Evolutionary conservation across 1,140 invertebrate genomes (phyloP), one percentile per base, ranked within the genome.

Genomic region (Ridgeia piscesae): DNA sequence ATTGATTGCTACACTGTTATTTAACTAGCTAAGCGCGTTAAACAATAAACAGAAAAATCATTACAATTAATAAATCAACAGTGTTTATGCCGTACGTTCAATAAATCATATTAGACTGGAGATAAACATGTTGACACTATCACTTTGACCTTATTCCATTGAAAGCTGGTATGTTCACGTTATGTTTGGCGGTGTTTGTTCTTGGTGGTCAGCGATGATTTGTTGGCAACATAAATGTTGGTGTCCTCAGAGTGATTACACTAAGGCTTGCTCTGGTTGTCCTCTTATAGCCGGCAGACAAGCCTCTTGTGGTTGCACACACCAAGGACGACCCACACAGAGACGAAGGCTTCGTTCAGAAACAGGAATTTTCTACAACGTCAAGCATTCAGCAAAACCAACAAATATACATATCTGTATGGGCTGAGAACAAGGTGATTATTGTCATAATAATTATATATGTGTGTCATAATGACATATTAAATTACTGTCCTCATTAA

Each of bases 351-450:
- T 34, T 35, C 21, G 35, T 90, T 35, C 89, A 90, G 31, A 90
- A 17, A 90, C 1, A 9, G 4, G 89, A 90, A 90, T 8, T 90
- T 34, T 90, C 89, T 35, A 14, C 33, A 1, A 90, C 34, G 89
- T 35, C 34, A 90, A 90, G 17, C 17, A 21, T 90, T 17, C 34
- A 42, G 21, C 89, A 17, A 34, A 90, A 90, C 35, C 34, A 90
- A 27, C 35, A 90, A 34, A 17, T 90, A 14, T 90, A 90, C 35
- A 90, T 90, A 27, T 35, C 89, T n/a, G 33, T 90, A 90, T 90
- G 89, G 89, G 89, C 89, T 27, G 34, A 90, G 89, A 90, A 90
- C 35, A 21, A 90, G 89, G 89, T 90, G 35, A 90, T 9, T 77
- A 4, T 21, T 77, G 17, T 77, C 2, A 77, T 77, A 77, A n/a